Evolutionary conservation across 2,797 vertebrate genomes (phyloP), one percentile per base, ranked within the genome.

Genomic region (Betta splendens): DNA sequence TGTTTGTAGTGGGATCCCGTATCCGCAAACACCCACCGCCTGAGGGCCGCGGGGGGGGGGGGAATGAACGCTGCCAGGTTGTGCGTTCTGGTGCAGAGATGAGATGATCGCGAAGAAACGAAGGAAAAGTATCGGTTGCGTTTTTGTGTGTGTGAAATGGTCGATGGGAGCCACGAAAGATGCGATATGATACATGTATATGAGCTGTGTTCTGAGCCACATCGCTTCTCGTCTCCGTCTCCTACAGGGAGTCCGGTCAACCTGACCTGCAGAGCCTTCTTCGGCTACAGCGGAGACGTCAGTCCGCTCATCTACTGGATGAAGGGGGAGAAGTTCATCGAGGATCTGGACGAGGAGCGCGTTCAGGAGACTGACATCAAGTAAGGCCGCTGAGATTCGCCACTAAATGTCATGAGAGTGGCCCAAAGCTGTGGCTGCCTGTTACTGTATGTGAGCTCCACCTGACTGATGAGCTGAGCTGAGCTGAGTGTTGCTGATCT

Each of bases 251-350:
- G 87, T 77, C 93, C 93, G 4, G 89, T 96, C 79, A 98, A 98
- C 91, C 88, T 98, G 77, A 98, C 95, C 22, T 98, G 97, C 89
- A 87, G 93, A 84, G 96, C 96, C 3, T 98, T 97, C 90, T 98
- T 98, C 59, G 97, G 97, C 11, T 98, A 98, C 81, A 96, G 94
- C 26, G 95, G 97, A 49, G 97, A 97, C 21, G 94, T 93, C 79
- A 96, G 94, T 65, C 96, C 96, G 25, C 92, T 97, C 69, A 95
- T 98, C 90, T 98, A 98, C 87, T 98, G 97, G 97, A 98, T 98
- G 96, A 98, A 98, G 89, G 97, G 95, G 25, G 97, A 98, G 77
- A 98, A 98, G 80, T 98, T 98, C 84, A 98, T 98, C 59, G 97
- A 98, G 85, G 97, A 98, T 84, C 91, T 98, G 88, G 97, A 98